Percentiles rank a stretch among this genome's conserved stretches.
Evolutionary conservation across 2,797 vertebrate genomes (phyloP).

Genomic region (Micropoecilia bifurca): DNA sequence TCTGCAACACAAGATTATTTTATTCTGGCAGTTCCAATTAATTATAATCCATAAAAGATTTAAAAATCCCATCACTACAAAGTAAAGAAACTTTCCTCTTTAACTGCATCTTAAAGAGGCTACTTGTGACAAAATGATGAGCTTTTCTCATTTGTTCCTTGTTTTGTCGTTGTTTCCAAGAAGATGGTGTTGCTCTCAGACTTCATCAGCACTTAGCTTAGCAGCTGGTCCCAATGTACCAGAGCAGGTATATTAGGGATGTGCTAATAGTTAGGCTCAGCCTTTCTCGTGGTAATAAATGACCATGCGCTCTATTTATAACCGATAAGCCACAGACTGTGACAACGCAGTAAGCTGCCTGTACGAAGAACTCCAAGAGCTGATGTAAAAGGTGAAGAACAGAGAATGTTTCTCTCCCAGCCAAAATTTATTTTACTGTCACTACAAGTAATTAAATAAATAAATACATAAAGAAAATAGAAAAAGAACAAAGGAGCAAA

Average conservation of each 20-base stretch:
- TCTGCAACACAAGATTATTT: background rate
- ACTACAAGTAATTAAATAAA: background rate
- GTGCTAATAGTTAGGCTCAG: constrained; percentile 46
- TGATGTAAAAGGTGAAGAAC: background rate
- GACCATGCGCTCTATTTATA: constrained; percentile 82
- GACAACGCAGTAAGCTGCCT: constrained; percentile 78
- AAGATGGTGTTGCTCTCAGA: background rate
- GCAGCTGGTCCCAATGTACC: constrained; percentile 22
- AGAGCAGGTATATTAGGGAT: constrained; percentile 45
- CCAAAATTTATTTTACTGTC: constrained; percentile 18
- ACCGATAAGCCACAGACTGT: constrained; percentile 75
- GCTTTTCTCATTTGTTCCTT: background rate
- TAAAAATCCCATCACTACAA: background rate
- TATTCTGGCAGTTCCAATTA: background rate
- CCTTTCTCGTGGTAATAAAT: constrained; percentile 72
- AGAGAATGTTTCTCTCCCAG: background rate
- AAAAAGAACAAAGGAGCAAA: background rate
- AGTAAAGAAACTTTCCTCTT: background rate
- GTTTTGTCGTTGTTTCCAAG: background rate
- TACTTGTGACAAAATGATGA: background rate
- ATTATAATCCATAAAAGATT: background rate
- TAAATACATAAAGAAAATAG: background rate
- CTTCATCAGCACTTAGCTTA: constrained; percentile 25
- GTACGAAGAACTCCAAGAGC: constrained; percentile 25
- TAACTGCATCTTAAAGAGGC: constrained; percentile 1